These are phyloP conservation scores for Nyctalus aviator DNA, from an alignment of 2,797 vertebrate genomes.

Conservation along the genomic window DNA sequence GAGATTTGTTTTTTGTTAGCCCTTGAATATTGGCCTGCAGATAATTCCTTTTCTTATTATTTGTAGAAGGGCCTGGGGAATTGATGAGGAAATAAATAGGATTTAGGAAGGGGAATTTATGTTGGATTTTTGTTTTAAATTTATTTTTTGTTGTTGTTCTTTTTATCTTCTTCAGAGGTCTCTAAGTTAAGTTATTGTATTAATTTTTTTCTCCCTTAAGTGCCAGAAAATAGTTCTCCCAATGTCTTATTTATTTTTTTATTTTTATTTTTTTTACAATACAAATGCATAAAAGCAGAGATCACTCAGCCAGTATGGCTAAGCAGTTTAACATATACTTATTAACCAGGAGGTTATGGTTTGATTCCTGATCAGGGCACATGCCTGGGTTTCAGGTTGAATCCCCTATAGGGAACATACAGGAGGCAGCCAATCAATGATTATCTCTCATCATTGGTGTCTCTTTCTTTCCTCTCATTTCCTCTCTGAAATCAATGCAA, in stretches of 20 bases:
- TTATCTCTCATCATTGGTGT: neutral
- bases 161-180: neutral
- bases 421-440: neutral
- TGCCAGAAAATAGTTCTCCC: neutral
- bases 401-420: neutral
- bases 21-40: no score
- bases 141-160: neutral
- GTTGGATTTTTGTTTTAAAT: neutral
- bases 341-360: neutral
- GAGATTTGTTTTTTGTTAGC: neutral
- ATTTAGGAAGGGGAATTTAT: neutral
- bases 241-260: neutral
- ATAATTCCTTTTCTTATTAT: no score
- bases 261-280: neutral
- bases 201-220: neutral
- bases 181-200: neutral
- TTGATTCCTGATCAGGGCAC: neutral
- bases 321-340: no score
- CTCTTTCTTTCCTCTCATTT: neutral
- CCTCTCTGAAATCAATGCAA: neutral
- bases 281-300: neutral
- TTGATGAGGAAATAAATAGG: no score
- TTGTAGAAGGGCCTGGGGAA: no score
- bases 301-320: no score
- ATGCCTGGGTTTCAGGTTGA: neutral